Conservation (phyloP, 2,888 invertebrate species). For the Augochlorella aurata region DNA sequence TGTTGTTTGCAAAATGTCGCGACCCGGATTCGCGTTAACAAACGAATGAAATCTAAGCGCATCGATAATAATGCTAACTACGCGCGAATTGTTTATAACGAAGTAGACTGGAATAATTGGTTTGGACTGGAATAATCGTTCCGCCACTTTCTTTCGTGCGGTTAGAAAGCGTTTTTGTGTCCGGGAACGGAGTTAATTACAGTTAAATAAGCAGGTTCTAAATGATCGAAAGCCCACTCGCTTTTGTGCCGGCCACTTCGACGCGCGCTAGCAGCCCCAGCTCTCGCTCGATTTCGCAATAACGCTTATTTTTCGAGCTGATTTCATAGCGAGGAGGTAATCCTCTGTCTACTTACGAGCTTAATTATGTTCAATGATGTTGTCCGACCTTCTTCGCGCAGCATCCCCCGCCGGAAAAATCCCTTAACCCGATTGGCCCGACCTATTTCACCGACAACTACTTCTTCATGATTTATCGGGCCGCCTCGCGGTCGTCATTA, state of each 20-base stretch:
- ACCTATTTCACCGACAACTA: conserved; percentile 45
- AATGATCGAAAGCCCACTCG: not conserved
- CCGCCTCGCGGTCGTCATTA: conserved; percentile 13
- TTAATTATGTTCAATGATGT: conserved; percentile 44
- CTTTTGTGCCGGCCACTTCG: not conserved
- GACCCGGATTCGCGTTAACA: not conserved
- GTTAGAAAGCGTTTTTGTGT: not conserved
- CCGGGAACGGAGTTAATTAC: conserved; percentile 11
- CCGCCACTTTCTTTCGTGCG: not conserved
- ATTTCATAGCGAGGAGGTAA: conserved; percentile 20
- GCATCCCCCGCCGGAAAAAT: conserved; percentile 32
- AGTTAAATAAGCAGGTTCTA: conserved; percentile 12
- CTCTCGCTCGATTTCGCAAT: not conserved
- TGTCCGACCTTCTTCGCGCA: conserved; percentile 30
- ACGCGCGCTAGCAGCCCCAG: not conserved
- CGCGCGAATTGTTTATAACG: not conserved
- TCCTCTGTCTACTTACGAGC: conserved; percentile 28
- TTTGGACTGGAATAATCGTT: not conserved
- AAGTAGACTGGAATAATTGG: not conserved
- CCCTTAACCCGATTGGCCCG: conserved; percentile 36
- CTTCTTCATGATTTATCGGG: conserved; percentile 41
- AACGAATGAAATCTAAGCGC: not conserved
- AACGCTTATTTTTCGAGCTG: conserved; percentile 3
- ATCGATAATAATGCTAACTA: not conserved
- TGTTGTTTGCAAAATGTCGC: not conserved